Evolutionary conservation across 2,888 invertebrate genomes (phyloP).

Genomic region (Chymomyza fuscimana): DNA sequence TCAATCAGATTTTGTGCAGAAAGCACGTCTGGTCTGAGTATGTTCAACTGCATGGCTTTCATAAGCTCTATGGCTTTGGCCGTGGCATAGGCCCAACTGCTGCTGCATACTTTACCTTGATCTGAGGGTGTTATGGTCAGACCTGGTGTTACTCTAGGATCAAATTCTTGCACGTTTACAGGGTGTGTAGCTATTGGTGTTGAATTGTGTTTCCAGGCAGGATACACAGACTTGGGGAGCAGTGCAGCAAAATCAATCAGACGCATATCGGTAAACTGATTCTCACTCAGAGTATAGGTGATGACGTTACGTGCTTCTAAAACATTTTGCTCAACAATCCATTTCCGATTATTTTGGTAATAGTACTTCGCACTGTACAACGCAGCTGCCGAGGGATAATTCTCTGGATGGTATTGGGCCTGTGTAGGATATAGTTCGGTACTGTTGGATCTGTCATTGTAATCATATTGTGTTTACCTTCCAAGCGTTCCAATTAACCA

Average conservation of each 20-base stretch:
- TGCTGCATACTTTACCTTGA: constrained; percentile 62
- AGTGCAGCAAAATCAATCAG: constrained; percentile 57
- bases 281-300: constrained; percentile 49
- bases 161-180: background rate
- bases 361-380: constrained; percentile 55
- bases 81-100: constrained; percentile 72
- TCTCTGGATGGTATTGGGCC: constrained; percentile 5
- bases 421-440: background rate
- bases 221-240: constrained; percentile 47
- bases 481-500: constrained; percentile 28
- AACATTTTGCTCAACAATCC: constrained; percentile 53
- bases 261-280: constrained; percentile 66
- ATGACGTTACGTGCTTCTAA: constrained; percentile 34
- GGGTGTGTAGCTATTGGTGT: background rate
- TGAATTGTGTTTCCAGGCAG: background rate
- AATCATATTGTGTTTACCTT: constrained; percentile 31
- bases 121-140: constrained; percentile 42
- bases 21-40: constrained; percentile 76
- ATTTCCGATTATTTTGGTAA: constrained; percentile 57
- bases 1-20: constrained; percentile 95
- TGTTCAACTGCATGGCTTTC: constrained; percentile 33
- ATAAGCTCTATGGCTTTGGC: constrained; percentile 60
- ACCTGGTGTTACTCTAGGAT: constrained; percentile 18
- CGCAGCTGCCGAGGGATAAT: constrained; percentile 11
- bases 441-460: background rate